phyloP scores from a whole-genome alignment of 35 echinoderm and acorn worm species.

The Hemicentrotus pulcherrimus region DNA sequence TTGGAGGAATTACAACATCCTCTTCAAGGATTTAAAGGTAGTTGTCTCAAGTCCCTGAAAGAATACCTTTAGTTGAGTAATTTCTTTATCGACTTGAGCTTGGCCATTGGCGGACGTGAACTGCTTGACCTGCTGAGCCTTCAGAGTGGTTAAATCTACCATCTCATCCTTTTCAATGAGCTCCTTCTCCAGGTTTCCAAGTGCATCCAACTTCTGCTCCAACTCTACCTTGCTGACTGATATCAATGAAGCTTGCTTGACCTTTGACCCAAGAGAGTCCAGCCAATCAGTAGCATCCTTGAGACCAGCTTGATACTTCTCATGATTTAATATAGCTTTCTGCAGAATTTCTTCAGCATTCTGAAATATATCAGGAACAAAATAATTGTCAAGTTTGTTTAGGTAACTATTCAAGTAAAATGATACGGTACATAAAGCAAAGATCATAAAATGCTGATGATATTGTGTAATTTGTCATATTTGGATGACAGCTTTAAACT shows the following conservation, averaged over 20 bases:
- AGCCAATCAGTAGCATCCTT: slow-evolving; percentile 32
- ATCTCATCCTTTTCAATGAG: background rate
- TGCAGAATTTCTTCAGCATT: slow-evolving; percentile 3
- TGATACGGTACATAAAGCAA: too few relatives aligned
- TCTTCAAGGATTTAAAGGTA: too few relatives aligned
- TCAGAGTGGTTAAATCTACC: background rate
- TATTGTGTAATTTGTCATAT: too few relatives aligned
- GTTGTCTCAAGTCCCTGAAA: background rate
- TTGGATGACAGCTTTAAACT: too few relatives aligned
- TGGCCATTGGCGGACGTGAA: background rate
- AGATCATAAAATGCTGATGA: too few relatives aligned
- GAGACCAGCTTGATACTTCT: background rate
- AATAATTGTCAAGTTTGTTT: background rate
- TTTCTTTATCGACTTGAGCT: background rate
- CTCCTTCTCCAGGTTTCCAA: background rate
- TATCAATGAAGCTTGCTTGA: background rate
- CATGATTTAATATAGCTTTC: slow-evolving; percentile 31
- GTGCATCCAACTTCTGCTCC: slow-evolving; percentile 4
- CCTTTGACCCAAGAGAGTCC: slow-evolving; percentile 22
- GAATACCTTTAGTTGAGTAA: background rate
- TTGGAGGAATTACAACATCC: too few relatives aligned
- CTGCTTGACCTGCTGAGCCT: background rate
- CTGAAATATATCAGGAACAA: background rate
- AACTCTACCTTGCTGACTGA: background rate
- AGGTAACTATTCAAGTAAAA: background rate